A percentile compares a stretch with the other conserved stretches of the same genome.
Evolutionary conservation across 2,797 vertebrate genomes (phyloP).

Genomic region (Sarcophilus harrisii): DNA sequence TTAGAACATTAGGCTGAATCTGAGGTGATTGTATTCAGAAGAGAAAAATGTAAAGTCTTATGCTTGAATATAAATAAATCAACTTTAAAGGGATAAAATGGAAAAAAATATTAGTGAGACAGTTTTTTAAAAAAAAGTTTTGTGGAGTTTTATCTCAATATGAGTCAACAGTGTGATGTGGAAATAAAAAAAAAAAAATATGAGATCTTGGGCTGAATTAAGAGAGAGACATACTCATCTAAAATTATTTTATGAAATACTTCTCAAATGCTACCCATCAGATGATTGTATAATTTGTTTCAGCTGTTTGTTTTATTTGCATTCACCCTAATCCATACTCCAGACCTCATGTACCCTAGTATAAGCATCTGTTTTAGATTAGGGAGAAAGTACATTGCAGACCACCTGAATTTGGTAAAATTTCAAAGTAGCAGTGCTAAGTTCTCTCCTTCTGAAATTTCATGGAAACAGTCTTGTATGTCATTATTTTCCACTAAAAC

Average conservation of each 20-base stretch:
- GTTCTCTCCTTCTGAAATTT: slow-evolving; percentile 16
- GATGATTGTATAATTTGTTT: slow-evolving; percentile 29
- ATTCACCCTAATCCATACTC: slow-evolving; percentile 29
- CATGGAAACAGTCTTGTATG: slow-evolving; percentile 34
- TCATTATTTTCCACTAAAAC: slow-evolving; percentile 21
- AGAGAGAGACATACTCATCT: not conserved
- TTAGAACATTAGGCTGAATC: not conserved
- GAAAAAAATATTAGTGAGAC: not conserved
- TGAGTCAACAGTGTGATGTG: not conserved
- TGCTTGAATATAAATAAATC: not conserved
- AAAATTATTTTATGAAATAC: not conserved
- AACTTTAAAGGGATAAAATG: not conserved
- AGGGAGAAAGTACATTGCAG: slow-evolving; percentile 56
- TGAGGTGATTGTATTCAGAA: not conserved
- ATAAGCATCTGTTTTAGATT: slow-evolving; percentile 56
- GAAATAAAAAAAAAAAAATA: not conserved
- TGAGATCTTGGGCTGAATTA: not conserved
- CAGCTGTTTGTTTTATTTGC: slow-evolving; percentile 39
- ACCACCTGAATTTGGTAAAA: slow-evolving; percentile 60
- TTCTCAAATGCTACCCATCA: slow-evolving; percentile 21
- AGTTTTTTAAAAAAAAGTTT: not conserved
- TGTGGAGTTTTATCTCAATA: not conserved
- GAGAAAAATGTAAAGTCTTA: slow-evolving; percentile 14
- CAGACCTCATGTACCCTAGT: slow-evolving; percentile 47
- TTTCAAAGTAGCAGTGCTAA: slow-evolving; percentile 24